Evolutionary conservation across 2,888 invertebrate genomes (phyloP), one percentile per base, ranked within the genome.

Genomic region (Melinaea menophilus): DNA sequence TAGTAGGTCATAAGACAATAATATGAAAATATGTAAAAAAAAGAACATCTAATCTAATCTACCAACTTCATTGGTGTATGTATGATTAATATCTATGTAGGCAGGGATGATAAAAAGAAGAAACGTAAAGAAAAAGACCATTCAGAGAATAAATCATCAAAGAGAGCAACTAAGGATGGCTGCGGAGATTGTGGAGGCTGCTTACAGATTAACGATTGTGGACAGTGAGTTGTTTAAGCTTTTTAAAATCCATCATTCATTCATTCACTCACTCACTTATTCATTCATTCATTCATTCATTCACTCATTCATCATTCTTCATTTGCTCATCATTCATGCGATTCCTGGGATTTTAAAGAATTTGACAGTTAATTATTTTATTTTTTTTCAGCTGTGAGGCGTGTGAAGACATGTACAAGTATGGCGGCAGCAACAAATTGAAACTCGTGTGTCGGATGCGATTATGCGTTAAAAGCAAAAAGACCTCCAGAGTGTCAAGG

Each of bases 391-490:
- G 91, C 64, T 91, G 91, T 69, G 90, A 90, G 31, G 83, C 87
- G 0, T 91, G 91, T 69, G 88, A 90, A 68, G 92, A 93, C 60
- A 85, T 92, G 73, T 92, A 87, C 70, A 92, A 92, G 74, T 92
- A 90, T 72, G 91, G 92, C 0, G 88, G 88, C 2, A 91, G 84
- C 5, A 88, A 90, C 63, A 87, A 90, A 70, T 69, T 91, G 37
- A 92, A 93, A 68, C 73, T 91, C 0, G 88, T 91, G 68, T 93
- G 93, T 68, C 88, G 87, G 62, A 86, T 91, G 73, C 84, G 89
- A 69, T 79, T 91, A 31, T 93, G 93, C 68, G 76, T 89, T 41
- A 89, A 90, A 69, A 83, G 70, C 64, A 89, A 85, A 70, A 88
- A 87, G 70, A 69, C 76, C 12, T 77, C 83, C 0, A 80, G 83